Conservation (phyloP, 2,888 invertebrate species). For the Cryptocheilus praepositus region DNA sequence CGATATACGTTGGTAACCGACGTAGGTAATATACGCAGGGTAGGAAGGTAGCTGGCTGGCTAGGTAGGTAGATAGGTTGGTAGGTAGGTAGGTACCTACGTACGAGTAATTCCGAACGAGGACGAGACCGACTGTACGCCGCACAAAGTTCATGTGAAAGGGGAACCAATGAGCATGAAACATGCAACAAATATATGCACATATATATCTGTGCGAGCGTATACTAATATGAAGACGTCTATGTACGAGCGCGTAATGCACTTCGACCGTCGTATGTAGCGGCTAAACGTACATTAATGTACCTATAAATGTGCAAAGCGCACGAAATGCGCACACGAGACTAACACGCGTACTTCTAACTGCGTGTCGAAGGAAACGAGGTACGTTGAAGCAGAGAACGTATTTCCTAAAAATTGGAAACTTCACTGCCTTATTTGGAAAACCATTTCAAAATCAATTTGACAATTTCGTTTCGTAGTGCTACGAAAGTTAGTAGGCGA, state of each 20-base stretch:
- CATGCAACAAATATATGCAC: constrained; percentile 52
- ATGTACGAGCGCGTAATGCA: background rate
- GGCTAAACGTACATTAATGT: background rate
- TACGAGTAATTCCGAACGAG: constrained; percentile 56
- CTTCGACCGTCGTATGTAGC: background rate
- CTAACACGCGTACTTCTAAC: background rate
- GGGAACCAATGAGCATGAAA: constrained; percentile 63
- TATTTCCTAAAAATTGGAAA: too few species aligned
- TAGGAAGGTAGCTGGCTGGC: constrained; percentile 12
- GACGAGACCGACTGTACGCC: constrained; percentile 58
- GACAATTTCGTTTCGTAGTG: too few species aligned
- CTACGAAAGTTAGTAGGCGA: too few species aligned
- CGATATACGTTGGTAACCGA: constrained; percentile 24
- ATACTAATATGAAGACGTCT: background rate
- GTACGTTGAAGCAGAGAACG: background rate
- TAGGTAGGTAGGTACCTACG: constrained; percentile 7
- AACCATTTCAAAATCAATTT: too few species aligned
- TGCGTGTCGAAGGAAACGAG: background rate
- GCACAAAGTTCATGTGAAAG: constrained; percentile 70
- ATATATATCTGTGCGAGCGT: background rate
- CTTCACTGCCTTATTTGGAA: too few species aligned
- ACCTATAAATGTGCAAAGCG: background rate
- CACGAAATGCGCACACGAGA: background rate
- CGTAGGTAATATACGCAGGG: constrained; percentile 20
- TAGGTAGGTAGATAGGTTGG: constrained; percentile 7